phyloP scores from a whole-genome alignment of 2,113 vertebrate species.

The Hydrolagus affinis region DNA sequence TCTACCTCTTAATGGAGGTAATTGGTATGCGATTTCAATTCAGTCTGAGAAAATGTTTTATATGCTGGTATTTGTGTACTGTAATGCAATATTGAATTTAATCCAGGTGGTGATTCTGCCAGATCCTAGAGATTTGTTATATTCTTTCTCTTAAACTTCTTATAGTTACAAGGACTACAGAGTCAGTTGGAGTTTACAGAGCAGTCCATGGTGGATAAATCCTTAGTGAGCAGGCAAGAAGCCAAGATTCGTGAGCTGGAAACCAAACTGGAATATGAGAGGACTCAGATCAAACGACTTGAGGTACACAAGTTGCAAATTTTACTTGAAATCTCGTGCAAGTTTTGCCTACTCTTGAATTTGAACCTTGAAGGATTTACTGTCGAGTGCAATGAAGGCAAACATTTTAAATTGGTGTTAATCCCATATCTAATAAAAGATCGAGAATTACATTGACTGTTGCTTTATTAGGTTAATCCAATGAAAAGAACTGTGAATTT shows the following conservation, averaged over 20 bases:
- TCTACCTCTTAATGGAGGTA: no score
- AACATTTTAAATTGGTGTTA: not conserved
- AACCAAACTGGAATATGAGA: slow-evolving; percentile 89
- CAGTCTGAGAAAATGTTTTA: not conserved
- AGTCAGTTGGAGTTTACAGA: slow-evolving; percentile 94
- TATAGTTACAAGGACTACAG: slow-evolving; percentile 81
- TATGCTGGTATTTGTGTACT: not conserved
- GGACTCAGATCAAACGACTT: slow-evolving; percentile 88
- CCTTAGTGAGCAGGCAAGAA: slow-evolving; percentile 85
- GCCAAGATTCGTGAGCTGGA: slow-evolving; percentile 90
- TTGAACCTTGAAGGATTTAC: no score
- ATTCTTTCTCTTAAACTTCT: not conserved
- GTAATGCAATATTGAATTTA: not conserved
- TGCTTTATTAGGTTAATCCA: no score
- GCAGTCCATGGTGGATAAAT: slow-evolving; percentile 97
- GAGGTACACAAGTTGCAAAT: slow-evolving; percentile 61
- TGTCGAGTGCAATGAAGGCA: no score
- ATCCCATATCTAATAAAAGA: not conserved
- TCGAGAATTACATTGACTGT: no score
- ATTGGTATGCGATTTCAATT: not conserved
- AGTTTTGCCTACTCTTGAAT: not conserved
- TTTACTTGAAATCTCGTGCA: not conserved
- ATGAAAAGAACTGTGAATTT: not conserved
- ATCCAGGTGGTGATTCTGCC: not conserved
- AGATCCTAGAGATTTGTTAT: no score